Conservation (phyloP, 2,888 invertebrate genomes). For the Lathronympha strigana region DNA sequence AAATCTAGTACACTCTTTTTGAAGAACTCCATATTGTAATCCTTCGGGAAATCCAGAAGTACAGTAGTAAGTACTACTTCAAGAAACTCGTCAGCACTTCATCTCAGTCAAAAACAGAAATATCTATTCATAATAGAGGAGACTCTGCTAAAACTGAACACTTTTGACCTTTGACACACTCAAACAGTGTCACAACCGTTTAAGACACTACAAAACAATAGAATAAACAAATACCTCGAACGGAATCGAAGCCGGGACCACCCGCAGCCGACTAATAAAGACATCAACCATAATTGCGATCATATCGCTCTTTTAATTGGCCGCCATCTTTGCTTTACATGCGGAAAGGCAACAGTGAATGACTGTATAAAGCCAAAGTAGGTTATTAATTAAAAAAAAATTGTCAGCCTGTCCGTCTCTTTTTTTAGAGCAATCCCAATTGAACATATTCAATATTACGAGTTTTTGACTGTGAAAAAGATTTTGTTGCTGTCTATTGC, state of each 20-base stretch:
- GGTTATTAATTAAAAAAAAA: slow-evolving; percentile 8
- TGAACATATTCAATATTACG: neutral
- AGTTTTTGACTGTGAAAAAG: neutral
- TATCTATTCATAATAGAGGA: neutral
- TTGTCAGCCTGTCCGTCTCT: neutral
- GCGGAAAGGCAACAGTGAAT: slow-evolving; percentile 6
- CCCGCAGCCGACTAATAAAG: slow-evolving; percentile 56
- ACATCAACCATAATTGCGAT: slow-evolving; percentile 49
- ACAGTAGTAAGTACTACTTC: too few species aligned
- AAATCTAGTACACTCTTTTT: too few species aligned
- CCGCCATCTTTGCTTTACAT: slow-evolving; percentile 30
- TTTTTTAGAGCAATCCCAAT: neutral
- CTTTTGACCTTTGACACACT: slow-evolving; percentile 6
- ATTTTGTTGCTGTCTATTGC: neutral
- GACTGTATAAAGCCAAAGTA: slow-evolving; percentile 12
- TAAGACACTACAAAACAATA: neutral
- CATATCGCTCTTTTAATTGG: slow-evolving; percentile 37
- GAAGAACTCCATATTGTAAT: too few species aligned
- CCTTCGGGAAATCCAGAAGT: too few species aligned
- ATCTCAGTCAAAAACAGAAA: neutral
- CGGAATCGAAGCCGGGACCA: slow-evolving; percentile 48
- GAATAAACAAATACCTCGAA: slow-evolving; percentile 1
- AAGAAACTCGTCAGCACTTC: neutral
- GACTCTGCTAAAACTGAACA: neutral
- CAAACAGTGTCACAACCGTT: neutral